Evolutionary conservation across 2,888 invertebrate genomes (phyloP).

Genomic region (Coleophora deauratella): DNA sequence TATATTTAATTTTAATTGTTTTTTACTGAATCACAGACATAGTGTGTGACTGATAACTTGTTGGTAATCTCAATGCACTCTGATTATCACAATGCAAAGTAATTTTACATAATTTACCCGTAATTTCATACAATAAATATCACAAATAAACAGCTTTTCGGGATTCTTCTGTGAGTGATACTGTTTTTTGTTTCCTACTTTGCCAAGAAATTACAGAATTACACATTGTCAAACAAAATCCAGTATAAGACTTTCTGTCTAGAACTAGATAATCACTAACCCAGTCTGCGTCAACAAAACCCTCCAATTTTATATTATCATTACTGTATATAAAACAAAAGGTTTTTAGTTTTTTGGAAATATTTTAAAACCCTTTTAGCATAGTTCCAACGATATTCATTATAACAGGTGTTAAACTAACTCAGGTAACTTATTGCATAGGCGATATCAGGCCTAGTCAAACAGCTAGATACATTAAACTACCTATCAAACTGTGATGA

Average conservation of each 20-base stretch:
- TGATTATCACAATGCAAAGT: slow-evolving; percentile 11
- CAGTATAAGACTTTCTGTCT: slow-evolving; percentile 12
- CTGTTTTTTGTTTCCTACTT: slow-evolving; percentile 10
- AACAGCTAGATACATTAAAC: slow-evolving; percentile 10
- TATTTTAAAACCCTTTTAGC: slow-evolving; percentile 1
- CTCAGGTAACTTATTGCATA: slow-evolving; percentile 9
- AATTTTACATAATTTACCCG: slow-evolving; percentile 5
- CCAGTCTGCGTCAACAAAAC: slow-evolving; percentile 11
- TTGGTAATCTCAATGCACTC: slow-evolving; percentile 11
- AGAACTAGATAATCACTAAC: slow-evolving; percentile 8
- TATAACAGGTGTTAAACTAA: slow-evolving; percentile 7
- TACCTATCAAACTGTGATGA: slow-evolving; percentile 12
- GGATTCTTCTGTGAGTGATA: slow-evolving; percentile 9
- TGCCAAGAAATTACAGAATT: slow-evolving; percentile 11
- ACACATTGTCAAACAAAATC: slow-evolving; percentile 10
- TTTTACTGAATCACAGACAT: background rate
- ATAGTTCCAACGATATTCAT: slow-evolving; percentile 12
- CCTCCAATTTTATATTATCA: slow-evolving; percentile 1
- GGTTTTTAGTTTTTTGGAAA: slow-evolving; percentile 5
- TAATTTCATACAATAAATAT: slow-evolving; percentile 8
- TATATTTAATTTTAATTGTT: background rate
- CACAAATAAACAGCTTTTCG: slow-evolving; percentile 9
- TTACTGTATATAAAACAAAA: slow-evolving; percentile 11
- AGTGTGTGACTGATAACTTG: slow-evolving; percentile 5
- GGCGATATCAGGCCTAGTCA: slow-evolving; percentile 8